phyloP scores from a whole-genome alignment of 2,113 vertebrate genomes.

The Pomatorhinus ruficollis region DNA sequence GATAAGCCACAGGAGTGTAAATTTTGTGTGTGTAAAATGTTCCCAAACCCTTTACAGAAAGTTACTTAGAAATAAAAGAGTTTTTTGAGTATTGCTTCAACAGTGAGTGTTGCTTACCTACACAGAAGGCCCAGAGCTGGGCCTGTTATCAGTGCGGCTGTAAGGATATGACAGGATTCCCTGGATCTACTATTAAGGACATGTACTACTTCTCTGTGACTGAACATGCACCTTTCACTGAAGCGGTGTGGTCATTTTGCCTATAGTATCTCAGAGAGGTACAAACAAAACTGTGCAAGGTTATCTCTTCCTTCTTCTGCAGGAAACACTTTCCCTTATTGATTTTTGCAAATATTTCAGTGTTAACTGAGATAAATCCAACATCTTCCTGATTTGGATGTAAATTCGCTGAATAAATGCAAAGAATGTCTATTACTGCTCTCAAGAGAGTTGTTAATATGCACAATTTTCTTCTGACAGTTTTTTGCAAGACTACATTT shows the following conservation, averaged over 20 bases:
- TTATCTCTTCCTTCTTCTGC: slow-evolving; percentile 3
- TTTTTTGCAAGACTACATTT: background rate
- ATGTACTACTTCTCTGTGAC: background rate
- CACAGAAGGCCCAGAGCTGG: background rate
- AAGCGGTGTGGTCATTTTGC: background rate
- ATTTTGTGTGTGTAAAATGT: background rate
- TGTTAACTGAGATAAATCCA: slow-evolving; percentile 27
- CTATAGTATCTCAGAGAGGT: background rate
- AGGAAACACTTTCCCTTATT: background rate
- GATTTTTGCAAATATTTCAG: slow-evolving; percentile 19
- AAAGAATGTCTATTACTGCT: slow-evolving; percentile 34
- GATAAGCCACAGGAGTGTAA: background rate
- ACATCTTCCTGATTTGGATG: slow-evolving; percentile 2
- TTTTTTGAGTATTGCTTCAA: background rate
- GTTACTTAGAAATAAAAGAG: background rate
- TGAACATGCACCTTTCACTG: background rate
- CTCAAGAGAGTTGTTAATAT: slow-evolving; percentile 32
- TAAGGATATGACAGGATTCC: background rate
- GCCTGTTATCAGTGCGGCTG: background rate
- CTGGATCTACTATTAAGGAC: background rate
- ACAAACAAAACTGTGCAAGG: background rate
- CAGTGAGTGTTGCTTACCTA: background rate
- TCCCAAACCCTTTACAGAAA: background rate
- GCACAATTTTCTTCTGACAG: slow-evolving; percentile 5
- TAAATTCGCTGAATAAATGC: slow-evolving; percentile 59